Percentiles rank a stretch among this genome's conserved stretches.
Evolutionary conservation across 53 echinoderm and acorn worm genomes (phyloP).

Genomic region (Henricia sp.): DNA sequence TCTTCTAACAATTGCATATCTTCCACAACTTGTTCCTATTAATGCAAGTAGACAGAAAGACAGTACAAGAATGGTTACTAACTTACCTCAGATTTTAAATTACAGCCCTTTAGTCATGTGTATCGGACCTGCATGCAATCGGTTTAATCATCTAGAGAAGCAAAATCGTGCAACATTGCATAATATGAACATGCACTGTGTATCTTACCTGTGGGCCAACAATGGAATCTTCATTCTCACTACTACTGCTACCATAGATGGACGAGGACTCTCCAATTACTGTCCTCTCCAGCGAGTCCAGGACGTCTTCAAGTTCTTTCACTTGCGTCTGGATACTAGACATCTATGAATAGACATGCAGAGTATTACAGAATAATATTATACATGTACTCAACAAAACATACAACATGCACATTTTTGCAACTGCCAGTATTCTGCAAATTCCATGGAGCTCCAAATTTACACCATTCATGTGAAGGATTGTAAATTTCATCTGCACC

Average conservation of each 20-base stretch:
- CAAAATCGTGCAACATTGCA: too few relatives aligned
- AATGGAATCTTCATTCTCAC: slow-evolving; percentile 70
- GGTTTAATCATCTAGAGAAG: too few relatives aligned
- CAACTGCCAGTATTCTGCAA: too few relatives aligned
- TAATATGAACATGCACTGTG: background rate
- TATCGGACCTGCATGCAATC: too few relatives aligned
- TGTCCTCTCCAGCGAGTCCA: slow-evolving; percentile 85
- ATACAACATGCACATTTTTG: too few relatives aligned
- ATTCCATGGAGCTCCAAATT: too few relatives aligned
- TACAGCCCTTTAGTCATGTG: too few relatives aligned
- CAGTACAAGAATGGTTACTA: too few relatives aligned
- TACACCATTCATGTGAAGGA: too few relatives aligned
- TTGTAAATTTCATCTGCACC: too few relatives aligned
- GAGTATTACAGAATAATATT: background rate
- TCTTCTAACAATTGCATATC: slow-evolving; percentile 76
- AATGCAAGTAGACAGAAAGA: background rate
- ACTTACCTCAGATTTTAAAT: too few relatives aligned
- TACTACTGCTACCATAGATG: slow-evolving; percentile 53
- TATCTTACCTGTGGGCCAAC: slow-evolving; percentile 73
- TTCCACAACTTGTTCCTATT: slow-evolving; percentile 78
- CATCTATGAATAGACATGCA: slow-evolving; percentile 60
- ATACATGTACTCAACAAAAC: too few relatives aligned
- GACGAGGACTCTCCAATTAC: slow-evolving; percentile 74
- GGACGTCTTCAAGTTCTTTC: slow-evolving; percentile 78
- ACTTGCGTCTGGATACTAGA: slow-evolving; percentile 85